Percentiles rank a stretch among this genome's conserved stretches.
Evolutionary conservation across 2,888 invertebrate genomes (phyloP).

Genomic region (Drosophila putrida): DNA sequence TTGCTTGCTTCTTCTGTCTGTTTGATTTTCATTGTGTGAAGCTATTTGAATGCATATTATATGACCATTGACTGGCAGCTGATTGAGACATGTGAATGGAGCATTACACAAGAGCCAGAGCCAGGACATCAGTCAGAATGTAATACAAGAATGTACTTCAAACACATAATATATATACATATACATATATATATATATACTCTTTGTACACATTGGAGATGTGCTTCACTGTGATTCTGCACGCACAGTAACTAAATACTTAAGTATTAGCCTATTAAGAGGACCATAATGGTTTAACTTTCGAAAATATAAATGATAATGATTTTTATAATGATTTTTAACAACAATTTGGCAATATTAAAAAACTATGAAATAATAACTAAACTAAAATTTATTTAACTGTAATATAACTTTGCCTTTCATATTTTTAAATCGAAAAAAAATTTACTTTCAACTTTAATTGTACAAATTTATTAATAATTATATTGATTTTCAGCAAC

Average conservation of each 20-base stretch:
- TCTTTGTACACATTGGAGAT: background rate
- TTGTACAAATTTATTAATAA: too few species aligned
- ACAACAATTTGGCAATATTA: too few species aligned
- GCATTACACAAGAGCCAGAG: slow-evolving; percentile 15
- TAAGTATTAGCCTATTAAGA: too few species aligned
- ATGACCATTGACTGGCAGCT: slow-evolving; percentile 37
- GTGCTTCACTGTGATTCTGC: background rate
- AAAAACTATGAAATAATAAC: too few species aligned
- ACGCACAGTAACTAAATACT: background rate
- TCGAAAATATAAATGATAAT: too few species aligned
- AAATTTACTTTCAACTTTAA: too few species aligned
- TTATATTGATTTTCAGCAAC: too few species aligned
- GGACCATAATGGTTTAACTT: too few species aligned
- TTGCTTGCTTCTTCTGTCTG: slow-evolving; percentile 3
- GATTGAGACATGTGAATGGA: slow-evolving; percentile 37
- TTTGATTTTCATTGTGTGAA: slow-evolving; percentile 28
- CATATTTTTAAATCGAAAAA: too few species aligned
- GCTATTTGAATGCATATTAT: slow-evolving; percentile 36
- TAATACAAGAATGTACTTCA: background rate
- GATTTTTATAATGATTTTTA: too few species aligned
- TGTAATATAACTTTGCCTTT: too few species aligned
- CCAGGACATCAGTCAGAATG: slow-evolving; percentile 12
- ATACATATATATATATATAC: background rate
- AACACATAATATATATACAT: background rate
- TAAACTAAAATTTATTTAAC: too few species aligned